Conservation (phyloP, 1,140 invertebrate genomes). For the Acyrthosiphon pisum region DNA sequence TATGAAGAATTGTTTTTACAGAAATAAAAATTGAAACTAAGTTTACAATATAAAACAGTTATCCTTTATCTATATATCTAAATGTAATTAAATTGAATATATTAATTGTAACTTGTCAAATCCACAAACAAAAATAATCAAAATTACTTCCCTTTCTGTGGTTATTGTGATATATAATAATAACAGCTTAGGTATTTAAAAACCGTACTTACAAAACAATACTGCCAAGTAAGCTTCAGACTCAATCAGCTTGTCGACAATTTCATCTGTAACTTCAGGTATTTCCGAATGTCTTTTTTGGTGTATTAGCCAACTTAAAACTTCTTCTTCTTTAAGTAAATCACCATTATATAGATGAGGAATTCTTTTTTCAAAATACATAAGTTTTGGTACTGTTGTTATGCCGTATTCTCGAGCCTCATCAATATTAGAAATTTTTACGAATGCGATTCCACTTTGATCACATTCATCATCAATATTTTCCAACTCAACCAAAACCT, state of each 20-base stretch:
- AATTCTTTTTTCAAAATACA: conserved; percentile 88
- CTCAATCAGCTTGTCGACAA: conserved; percentile 90
- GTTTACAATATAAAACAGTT: background rate
- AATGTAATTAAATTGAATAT: too few relatives aligned
- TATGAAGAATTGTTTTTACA: too few relatives aligned
- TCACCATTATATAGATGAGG: conserved; percentile 90
- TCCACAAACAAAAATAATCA: background rate
- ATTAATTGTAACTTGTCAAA: background rate
- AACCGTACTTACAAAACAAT: conserved; percentile 77
- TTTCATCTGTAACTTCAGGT: conserved; percentile 90
- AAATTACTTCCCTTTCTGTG: background rate
- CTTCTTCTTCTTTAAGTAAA: conserved; percentile 88
- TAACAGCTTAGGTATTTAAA: background rate
- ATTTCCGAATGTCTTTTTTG: conserved; percentile 90
- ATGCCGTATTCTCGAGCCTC: conserved; percentile 91
- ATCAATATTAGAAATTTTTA: conserved; percentile 88
- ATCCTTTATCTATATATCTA: background rate
- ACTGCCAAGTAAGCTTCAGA: conserved; percentile 80
- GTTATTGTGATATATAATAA: background rate
- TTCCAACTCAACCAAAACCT: conserved; percentile 85
- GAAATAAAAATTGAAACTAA: background rate
- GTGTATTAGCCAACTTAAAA: conserved; percentile 86
- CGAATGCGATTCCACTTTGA: conserved; percentile 89
- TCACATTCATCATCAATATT: conserved; percentile 95
- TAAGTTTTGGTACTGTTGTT: conserved; percentile 78